Evolutionary conservation across 2,797 vertebrate genomes (phyloP).

Genomic region (Sebastolobus alascanus): DNA sequence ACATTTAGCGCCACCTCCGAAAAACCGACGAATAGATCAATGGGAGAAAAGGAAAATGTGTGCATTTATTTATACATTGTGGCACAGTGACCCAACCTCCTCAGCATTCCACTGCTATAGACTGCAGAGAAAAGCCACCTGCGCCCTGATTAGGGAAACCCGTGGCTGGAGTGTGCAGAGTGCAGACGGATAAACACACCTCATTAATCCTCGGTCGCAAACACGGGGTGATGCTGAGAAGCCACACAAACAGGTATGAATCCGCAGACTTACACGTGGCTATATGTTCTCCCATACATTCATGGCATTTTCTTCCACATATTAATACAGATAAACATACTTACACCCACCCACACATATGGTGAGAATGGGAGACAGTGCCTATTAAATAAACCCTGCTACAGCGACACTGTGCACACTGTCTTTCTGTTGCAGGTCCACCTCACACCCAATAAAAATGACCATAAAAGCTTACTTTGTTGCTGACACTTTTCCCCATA

Average conservation of each 20-base stretch:
- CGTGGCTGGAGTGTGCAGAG: neutral
- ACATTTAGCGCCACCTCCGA: conserved; percentile 4
- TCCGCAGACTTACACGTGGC: neutral
- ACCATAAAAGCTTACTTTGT: conserved; percentile 16
- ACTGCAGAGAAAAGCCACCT: conserved; percentile 33
- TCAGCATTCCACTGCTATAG: conserved; percentile 11
- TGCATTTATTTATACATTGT: conserved; percentile 21
- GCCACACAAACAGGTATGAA: neutral
- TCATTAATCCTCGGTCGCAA: conserved; percentile 63
- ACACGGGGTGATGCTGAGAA: conserved; percentile 19
- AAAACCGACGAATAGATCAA: neutral
- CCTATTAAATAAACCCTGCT: conserved; percentile 28
- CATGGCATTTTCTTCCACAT: neutral
- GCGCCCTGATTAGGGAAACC: conserved; percentile 41
- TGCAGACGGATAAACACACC: conserved; percentile 51
- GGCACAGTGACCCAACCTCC: neutral
- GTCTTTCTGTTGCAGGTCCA: conserved; percentile 6
- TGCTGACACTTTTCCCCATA: conserved; percentile 2
- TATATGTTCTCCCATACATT: neutral
- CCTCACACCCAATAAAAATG: conserved; percentile 35
- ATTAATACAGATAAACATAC: conserved; percentile 14
- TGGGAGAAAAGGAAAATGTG: conserved; percentile 4
- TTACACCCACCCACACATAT: conserved; percentile 13
- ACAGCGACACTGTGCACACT: neutral
- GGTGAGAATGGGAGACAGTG: neutral